phyloP scores from a whole-genome alignment of 2,797 vertebrate species.

The Crocidura indochinensis region DNA sequence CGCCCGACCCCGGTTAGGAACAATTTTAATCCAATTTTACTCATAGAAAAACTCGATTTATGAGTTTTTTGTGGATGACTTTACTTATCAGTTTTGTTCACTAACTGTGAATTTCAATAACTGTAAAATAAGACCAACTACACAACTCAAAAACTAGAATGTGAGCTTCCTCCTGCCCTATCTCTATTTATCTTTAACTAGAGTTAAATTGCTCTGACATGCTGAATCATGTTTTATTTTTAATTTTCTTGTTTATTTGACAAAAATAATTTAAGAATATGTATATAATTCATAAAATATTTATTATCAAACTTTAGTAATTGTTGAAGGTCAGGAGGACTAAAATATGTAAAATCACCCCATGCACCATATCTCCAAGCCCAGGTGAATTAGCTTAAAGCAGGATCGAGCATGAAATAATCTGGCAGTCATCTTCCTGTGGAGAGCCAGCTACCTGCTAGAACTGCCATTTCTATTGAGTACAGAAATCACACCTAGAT shows the following conservation, averaged over 20 bases:
- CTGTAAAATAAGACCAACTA: constrained; percentile 2
- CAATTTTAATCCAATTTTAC: neutral
- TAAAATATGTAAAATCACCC: too few species aligned
- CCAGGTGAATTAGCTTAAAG: too few species aligned
- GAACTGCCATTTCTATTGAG: too few species aligned
- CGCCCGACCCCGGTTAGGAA: too few species aligned
- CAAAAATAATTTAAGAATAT: constrained; percentile 1
- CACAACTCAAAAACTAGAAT: neutral
- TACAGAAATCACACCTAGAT: too few species aligned
- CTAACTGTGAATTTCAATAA: neutral
- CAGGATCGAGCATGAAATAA: too few species aligned
- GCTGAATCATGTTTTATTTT: neutral
- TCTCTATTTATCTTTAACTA: too few species aligned
- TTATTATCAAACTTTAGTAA: neutral
- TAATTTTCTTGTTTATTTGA: neutral
- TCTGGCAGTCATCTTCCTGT: too few species aligned
- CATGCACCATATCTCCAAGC: too few species aligned
- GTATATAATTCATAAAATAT: neutral
- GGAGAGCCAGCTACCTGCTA: too few species aligned
- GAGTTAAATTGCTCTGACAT: neutral
- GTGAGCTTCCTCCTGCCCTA: neutral
- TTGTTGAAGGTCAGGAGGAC: neutral
- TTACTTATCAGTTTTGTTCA: constrained; percentile 3
- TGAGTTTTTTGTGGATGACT: neutral
- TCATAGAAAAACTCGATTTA: neutral